Base-by-base conservation (phyloP, 1,140 invertebrate species). In the Portunus trituberculatus region DNA sequence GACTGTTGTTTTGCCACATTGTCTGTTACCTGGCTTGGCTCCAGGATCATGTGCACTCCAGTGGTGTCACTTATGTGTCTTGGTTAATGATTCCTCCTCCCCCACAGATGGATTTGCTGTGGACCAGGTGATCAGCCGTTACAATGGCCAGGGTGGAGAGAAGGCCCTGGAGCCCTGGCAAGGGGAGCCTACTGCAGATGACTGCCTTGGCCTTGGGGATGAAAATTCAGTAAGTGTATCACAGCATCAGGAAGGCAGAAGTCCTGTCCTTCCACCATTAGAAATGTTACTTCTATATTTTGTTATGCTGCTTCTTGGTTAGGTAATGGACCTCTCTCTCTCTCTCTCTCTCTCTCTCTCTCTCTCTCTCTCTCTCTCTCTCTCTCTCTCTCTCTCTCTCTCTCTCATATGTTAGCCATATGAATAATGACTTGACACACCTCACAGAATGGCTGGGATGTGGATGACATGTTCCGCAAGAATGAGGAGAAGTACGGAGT, bases 401-500 rank as follows among this genome's bases (percentile, higher is more conserved):
- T 59, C 31, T 28, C 67, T 4, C 45, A 52, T 14, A 52, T 52
- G 6, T 10, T 10, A 59, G 12, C 52, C 10, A 59, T 59, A 1
- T 10, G 8, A 20, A 59, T 59, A 20, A 59, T 59, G 52, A 20
- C 3, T 12, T 20, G 0, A 10, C 52, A 59, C 52, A 20, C 31
- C 93, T 96, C 97, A 32, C 96, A 98, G 97, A 99, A 99, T 97
- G 99, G 99, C 94, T 99, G 99, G 99, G 98, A 99, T 97, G 98
- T 98, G 0, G 98, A 98, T 97, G 99, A 99, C 96, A 99, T 99
- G 99, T 99, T 99, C 97, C 97, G 98, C 91, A 99, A 98, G 97
- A 99, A 99, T 97, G 98, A 99, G 97, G 98, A 98, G 97, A 97
- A 98, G 92, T 99, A 99, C 97, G 98, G 99, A 94, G 98, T 99